Evolutionary conservation across 2,797 vertebrate genomes (phyloP).

Genomic region (Halcyon smyrnensis): DNA sequence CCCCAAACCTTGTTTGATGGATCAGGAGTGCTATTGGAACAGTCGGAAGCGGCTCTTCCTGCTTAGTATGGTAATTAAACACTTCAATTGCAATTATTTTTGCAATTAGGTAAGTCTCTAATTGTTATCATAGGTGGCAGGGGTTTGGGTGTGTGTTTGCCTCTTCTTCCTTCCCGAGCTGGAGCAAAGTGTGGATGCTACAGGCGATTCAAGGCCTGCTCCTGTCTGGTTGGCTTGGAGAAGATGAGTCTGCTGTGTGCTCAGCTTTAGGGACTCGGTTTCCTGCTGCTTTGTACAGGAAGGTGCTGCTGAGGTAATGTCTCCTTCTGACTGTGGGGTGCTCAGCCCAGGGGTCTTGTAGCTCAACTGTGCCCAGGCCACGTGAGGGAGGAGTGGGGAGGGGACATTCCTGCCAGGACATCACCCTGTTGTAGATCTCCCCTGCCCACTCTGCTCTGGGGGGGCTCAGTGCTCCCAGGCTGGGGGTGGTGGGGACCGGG

Average conservation of each 20-base stretch:
- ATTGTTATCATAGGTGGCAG: slow-evolving; percentile 76
- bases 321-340: not conserved
- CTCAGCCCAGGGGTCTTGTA: fast-evolving
- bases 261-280: fast-evolving
- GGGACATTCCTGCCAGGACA: fast-evolving
- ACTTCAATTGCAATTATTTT: slow-evolving; percentile 80
- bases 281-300: not conserved
- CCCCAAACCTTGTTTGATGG: slow-evolving; percentile 65
- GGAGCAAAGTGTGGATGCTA: not conserved
- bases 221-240: not conserved
- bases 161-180: not conserved
- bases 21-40: slow-evolving; percentile 52
- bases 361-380: not conserved
- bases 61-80: slow-evolving; percentile 77
- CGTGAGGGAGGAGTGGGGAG: fast-evolving
- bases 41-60: slow-evolving; percentile 46
- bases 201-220: not conserved
- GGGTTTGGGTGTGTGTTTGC: slow-evolving; percentile 12
- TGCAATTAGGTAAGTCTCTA: slow-evolving; percentile 79
- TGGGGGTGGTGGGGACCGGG: not conserved
- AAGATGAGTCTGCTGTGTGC: fast-evolving
- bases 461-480: not conserved
- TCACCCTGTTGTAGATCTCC: not conserved
- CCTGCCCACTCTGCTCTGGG: not conserved
- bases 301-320: not conserved